phyloP scores from a whole-genome alignment of 2,888 invertebrate genomes.

The Gisinianus flammeolus region DNA sequence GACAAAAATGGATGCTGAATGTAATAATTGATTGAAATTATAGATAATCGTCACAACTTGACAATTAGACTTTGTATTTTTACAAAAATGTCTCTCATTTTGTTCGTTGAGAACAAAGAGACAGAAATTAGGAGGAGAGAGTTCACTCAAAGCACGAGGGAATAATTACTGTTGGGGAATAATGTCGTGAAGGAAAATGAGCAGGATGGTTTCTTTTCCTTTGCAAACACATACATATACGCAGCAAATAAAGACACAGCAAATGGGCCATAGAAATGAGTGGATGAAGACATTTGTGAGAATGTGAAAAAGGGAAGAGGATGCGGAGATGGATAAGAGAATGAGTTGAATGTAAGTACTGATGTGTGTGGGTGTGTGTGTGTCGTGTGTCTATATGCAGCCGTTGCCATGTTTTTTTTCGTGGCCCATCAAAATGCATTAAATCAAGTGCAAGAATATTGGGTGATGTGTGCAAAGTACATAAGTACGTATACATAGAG shows the following conservation, averaged over 20 bases:
- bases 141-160: too few relatives aligned
- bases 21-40: too few relatives aligned
- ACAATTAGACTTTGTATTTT: too few relatives aligned
- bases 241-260: slow-evolving; percentile 34
- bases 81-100: too few relatives aligned
- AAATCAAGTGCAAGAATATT: slow-evolving; percentile 39
- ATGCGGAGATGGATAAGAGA: slow-evolving; percentile 44
- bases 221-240: background rate
- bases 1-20: too few relatives aligned
- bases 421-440: slow-evolving; percentile 40
- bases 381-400: slow-evolving; percentile 9
- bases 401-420: slow-evolving; percentile 11
- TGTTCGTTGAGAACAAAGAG: background rate
- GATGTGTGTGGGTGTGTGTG: background rate
- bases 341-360: slow-evolving; percentile 40
- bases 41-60: too few relatives aligned
- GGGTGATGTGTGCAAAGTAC: slow-evolving; percentile 11
- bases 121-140: background rate
- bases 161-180: too few relatives aligned
- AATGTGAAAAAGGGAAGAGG: slow-evolving; percentile 39
- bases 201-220: background rate
- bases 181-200: background rate
- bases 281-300: slow-evolving; percentile 43
- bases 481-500: background rate
- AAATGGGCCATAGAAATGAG: slow-evolving; percentile 45